Conservation (phyloP, 2,888 invertebrate genomes). For the Carterocephalus palaemon region DNA sequence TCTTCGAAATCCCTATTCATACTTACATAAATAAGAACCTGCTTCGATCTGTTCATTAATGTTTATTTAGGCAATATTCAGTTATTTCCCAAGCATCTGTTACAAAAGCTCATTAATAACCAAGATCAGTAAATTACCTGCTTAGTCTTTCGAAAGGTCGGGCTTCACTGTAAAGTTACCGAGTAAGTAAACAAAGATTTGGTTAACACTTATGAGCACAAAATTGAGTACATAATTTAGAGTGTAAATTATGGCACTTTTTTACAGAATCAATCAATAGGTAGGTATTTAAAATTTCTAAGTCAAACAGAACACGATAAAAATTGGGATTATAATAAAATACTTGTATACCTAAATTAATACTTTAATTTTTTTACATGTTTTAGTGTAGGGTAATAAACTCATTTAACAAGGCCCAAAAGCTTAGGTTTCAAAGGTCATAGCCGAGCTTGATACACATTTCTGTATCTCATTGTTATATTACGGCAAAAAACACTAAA, state of each 20-base stretch:
- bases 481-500: conserved; percentile 16
- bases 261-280: no score
- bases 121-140: conserved; percentile 6
- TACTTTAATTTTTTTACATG: no score
- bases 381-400: conserved; percentile 13
- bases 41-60: conserved; percentile 2
- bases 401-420: conserved; percentile 1
- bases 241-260: no score
- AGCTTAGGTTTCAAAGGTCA: conserved; percentile 13
- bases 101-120: conserved; percentile 11
- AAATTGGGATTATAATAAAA: no score
- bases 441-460: conserved; percentile 17
- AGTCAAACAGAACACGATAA: no score
- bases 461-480: conserved; percentile 21
- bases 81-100: conserved; percentile 7
- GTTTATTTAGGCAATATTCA: conserved; percentile 14
- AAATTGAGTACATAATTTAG: no score
- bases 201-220: not conserved
- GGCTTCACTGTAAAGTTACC: not conserved
- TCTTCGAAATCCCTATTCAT: conserved; percentile 13
- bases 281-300: no score
- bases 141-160: conserved; percentile 5
- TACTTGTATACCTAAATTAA: no score
- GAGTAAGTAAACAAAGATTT: conserved; percentile 1
- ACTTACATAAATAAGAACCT: conserved; percentile 8